Evolutionary conservation across 2,113 vertebrate species (phyloP), one percentile per base, ranked within the genome.

Genomic region (Macquaria ambigua): DNA sequence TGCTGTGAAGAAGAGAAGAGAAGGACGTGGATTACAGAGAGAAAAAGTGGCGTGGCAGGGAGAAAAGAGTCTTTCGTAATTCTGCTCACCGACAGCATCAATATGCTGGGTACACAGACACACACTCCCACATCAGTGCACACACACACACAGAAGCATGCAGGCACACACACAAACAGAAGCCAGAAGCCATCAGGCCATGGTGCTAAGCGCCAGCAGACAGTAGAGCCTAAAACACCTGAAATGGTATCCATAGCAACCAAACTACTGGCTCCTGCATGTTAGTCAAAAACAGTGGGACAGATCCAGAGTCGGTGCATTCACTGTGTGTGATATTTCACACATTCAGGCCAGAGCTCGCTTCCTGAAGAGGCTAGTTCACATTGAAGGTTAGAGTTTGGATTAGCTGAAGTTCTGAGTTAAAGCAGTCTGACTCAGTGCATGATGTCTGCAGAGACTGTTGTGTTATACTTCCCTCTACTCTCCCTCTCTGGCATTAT

Each of bases 191-290:
- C 70, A 79, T 76, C 82, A 90, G 78, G 80, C 77, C 78, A 72
- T 67, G 53, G 71, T 73, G 74, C 76, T 75, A 61, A 69, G 67
- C 39, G 1, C 52, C 46, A 79, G 74, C 48, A 68, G 64, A 70
- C 62, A 85, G 50, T 18, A 11, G 70, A 81, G 69, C 66, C 82
- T 63, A 72, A 87, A 93, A 90, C 91, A 90, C 91, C 89, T 92
- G 79, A 87, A 88, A 70, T 11, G 15, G 90, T 91, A 66, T 84
- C 93, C 90, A 92, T 88, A 86, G 89, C 77, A 92, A 93, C 92
- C 81, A 69, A 85, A 87, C 79, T 76, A 69, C 77, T 61, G 72
- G 61, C 81, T 83, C 34, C 77, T 53, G 77, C 48, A 25, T 62
- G 50, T 41, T 67, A 41, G 48, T 59, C 21, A 66, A 78, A 82